A percentile compares a stretch with the other conserved stretches of the same genome.
phyloP scores from a whole-genome alignment of 2,113 vertebrate genomes.

The Cyanoliseus patagonus region DNA sequence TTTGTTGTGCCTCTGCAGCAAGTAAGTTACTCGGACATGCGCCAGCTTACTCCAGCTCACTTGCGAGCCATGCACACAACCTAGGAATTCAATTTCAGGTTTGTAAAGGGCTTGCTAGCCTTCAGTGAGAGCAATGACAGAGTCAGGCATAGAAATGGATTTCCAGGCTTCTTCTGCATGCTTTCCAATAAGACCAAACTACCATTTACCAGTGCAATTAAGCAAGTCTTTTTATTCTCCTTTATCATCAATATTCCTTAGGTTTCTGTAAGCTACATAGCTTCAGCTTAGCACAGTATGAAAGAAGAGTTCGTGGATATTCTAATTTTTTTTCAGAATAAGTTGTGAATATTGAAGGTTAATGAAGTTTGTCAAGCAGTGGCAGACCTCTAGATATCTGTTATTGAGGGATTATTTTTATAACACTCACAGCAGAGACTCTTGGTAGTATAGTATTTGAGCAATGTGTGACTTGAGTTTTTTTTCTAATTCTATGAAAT shows the following conservation, averaged over 20 bases:
- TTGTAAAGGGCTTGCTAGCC: neutral
- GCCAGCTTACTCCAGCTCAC: neutral
- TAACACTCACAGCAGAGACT: neutral
- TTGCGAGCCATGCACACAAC: accelerated
- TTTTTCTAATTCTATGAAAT: conserved; percentile 3
- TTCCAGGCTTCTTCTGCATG: neutral
- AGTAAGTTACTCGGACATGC: accelerated
- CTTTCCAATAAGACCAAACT: neutral
- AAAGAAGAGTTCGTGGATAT: neutral
- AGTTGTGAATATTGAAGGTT: neutral
- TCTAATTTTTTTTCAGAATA: neutral
- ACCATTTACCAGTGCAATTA: neutral
- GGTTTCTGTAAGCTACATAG: neutral
- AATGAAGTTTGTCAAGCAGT: neutral
- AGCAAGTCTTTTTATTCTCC: neutral
- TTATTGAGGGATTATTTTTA: neutral
- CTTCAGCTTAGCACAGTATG: neutral
- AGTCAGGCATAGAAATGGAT: neutral
- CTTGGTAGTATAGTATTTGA: neutral
- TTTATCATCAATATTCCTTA: neutral
- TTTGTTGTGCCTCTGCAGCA: neutral
- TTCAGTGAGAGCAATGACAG: neutral
- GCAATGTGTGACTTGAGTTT: neutral
- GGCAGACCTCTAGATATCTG: neutral
- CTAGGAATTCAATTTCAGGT: neutral